Evolutionary conservation across 2,888 invertebrate genomes (phyloP), one percentile per base, ranked within the genome.

Genomic region (Erebia aethiops): DNA sequence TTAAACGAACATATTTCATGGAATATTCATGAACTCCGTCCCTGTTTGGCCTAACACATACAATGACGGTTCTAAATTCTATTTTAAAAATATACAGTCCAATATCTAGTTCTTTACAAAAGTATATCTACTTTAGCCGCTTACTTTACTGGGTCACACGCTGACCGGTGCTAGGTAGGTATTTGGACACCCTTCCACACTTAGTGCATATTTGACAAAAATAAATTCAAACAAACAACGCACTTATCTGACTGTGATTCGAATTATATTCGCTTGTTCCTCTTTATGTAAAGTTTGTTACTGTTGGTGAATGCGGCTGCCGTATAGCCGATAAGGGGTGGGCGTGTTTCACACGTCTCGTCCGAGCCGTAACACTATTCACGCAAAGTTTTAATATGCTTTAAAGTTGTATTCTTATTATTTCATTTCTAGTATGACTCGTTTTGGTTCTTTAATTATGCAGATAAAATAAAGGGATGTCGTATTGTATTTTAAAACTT

Each of bases 141-240:
- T 76, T 82, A 82, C 80, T 82, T 86, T 87, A 89, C 81, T 87
- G 81, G 87, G 87, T 88, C 88, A 86, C 80, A 81, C 75, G 80
- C 77, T 81, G 84, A 79, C 82, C 81, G 82, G 75, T 79, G 80
- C 76, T 74, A 71, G 80, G 77, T 74, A 71, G 80, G 77, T 73
- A 71, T 73, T 74, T 71, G 70, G 67, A 70, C 65, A 72, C 71
- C 66, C 65, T 68, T 62, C 63, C 65, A 56, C 67, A 68, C 69
- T 60, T 35, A 62, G 16, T 62, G 69, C 21, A 57, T 61, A 13
- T 67, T 21, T 11, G 35, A 67, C 65, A 65, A 67, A 72, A 70
- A 60, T 64, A 13, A 54, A 26, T 13, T 63, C 63, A 72, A 49
- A 16, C 57, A 41, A 72, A 68, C 67, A 46, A 70, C n/a, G 26